Base-by-base conservation (phyloP, 1,140 invertebrate species). In the Callitettix versicolor region DNA sequence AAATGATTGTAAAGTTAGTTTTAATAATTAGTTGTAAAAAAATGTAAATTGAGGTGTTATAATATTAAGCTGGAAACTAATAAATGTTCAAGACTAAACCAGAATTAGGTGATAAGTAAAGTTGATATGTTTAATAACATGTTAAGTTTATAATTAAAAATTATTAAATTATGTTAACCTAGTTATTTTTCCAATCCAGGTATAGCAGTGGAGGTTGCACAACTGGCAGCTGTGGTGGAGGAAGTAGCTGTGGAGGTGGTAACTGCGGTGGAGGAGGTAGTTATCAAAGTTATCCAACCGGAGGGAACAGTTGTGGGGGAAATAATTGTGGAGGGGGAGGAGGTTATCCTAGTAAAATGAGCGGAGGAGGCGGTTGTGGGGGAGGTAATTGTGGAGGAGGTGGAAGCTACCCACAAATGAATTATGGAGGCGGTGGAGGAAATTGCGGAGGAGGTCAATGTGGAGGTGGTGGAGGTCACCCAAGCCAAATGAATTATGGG, bases 341-440 rank as follows among this genome's bases (percentile, higher is more conserved):
- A 3, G 17, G 26, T 20, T 17, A 30, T 26, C 43, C 43, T 1
- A 12, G 14, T 18, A 3, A 42, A 9, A 22, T 38, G 14, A 33
- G 52, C 5, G 22, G 30, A 18, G 43, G 42, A 12, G 53, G 53
- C n/a, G 34, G 44, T 22, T 34, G 54, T 14, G n/a, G 56, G 2
- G 18, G 48, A 20, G 56, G 56, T 3, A 15, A 26, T 7, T 49
- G 56, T 17, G 50, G 56, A 17, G 49, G 49, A 18, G 40, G 48
- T 11, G 42, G 49, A 20, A 49, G 56, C 12, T n/a, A 14, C 17
- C 26, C 11, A 9, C 14, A 36, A 17, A 22, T 41, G 5, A 41
- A 41, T 7, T 7, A 22, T 36, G 41, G 42, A 30, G 41, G 53
- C 4, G 3, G 26, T 46, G 53, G 53, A 50, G 24, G 30, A 7